phyloP scores from a whole-genome alignment of 2,888 invertebrate genomes.

The Athalia cordata region DNA sequence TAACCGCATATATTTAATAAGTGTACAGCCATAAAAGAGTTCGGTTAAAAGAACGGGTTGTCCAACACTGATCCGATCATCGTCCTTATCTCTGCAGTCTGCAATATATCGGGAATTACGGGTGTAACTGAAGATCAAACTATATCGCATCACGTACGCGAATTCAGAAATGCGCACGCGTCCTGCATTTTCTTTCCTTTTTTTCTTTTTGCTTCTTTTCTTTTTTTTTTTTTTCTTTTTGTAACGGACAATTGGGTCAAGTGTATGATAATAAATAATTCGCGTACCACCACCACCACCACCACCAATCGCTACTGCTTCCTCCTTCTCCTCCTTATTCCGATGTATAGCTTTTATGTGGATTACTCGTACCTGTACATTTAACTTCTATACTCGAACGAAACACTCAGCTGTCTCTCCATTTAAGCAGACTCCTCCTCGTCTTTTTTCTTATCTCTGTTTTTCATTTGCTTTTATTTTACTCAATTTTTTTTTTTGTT shows the following conservation, averaged over 20 bases:
- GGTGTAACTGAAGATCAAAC: background rate
- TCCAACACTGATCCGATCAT: constrained; percentile 12
- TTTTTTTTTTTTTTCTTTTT: background rate
- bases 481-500: no score
- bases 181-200: background rate
- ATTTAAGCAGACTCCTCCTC: constrained; percentile 52
- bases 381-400: background rate
- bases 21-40: no score
- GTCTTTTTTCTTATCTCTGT: no score
- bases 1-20: no score
- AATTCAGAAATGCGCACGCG: constrained; percentile 1
- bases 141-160: no score
- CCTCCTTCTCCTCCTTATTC: constrained; percentile 53
- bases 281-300: constrained; percentile 45
- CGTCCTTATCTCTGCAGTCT: background rate
- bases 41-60: constrained; percentile 6
- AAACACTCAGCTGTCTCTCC: constrained; percentile 58
- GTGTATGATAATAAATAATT: constrained; percentile 62
- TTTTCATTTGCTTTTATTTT: no score
- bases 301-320: constrained; percentile 21
- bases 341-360: constrained; percentile 39
- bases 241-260: constrained; percentile 59
- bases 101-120: background rate
- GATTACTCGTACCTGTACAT: constrained; percentile 3
- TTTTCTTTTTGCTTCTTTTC: background rate